These are phyloP conservation scores for Phoxinus dragarum DNA, from an alignment of 2,797 vertebrate species.

Conservation along the genomic window DNA sequence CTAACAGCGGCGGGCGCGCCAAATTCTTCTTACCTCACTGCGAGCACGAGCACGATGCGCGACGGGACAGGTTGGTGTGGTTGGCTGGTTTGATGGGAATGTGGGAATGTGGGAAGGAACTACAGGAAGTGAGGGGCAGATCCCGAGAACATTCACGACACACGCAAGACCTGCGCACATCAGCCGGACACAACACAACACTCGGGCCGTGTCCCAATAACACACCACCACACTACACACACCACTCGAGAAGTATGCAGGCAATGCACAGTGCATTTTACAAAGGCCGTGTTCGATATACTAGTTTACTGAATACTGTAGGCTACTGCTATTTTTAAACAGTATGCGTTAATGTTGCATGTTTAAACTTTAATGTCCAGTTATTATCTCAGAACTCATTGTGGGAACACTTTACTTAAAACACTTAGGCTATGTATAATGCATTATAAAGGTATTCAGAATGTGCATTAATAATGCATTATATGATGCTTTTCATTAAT, in stretches of 20 bases:
- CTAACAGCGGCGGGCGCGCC: background rate
- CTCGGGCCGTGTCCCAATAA: background rate
- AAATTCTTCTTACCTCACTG: conserved; percentile 12
- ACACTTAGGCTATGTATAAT: no score
- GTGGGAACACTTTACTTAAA: background rate
- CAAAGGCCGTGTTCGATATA: background rate
- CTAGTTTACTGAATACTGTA: background rate
- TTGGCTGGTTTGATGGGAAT: background rate
- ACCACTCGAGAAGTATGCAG: background rate
- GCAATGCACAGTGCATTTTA: background rate
- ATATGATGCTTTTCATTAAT: no score
- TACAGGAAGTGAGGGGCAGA: conserved; percentile 52
- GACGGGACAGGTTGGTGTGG: background rate
- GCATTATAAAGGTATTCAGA: no score
- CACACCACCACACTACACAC: background rate
- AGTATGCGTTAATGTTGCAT: background rate
- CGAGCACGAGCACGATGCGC: conserved; percentile 2
- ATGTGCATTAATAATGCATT: no score
- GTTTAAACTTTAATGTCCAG: background rate
- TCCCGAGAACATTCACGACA: conserved; percentile 12
- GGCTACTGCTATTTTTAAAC: background rate
- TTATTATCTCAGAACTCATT: background rate
- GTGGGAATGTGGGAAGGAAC: conserved; percentile 25
- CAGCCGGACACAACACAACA: conserved; percentile 14
- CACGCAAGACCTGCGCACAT: conserved; percentile 41